Evolutionary conservation across 2,888 invertebrate genomes (phyloP).

Genomic region (Poecilobothrus nobilitatus): DNA sequence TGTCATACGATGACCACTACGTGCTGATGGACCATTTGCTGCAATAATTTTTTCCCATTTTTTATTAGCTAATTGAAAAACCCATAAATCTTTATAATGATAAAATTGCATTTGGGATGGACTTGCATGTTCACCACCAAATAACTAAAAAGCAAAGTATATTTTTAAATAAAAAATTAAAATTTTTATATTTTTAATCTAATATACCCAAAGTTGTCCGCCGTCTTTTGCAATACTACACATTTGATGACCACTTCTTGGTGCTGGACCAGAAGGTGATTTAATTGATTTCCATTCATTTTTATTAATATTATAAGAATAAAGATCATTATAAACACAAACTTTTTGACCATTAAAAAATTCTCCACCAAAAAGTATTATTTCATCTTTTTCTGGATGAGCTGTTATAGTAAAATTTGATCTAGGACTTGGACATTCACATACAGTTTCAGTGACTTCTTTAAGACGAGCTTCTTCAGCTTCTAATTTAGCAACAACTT

Average conservation of each 20-base stretch:
- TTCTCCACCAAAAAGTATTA: slow-evolving; percentile 87
- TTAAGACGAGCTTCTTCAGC: slow-evolving; percentile 62
- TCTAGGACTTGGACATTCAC: slow-evolving; percentile 61
- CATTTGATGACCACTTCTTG: slow-evolving; percentile 83
- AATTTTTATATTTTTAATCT: background rate
- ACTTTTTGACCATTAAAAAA: slow-evolving; percentile 82
- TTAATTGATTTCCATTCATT: slow-evolving; percentile 73
- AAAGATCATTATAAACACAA: slow-evolving; percentile 76
- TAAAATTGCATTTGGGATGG: slow-evolving; percentile 85
- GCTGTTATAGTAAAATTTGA: slow-evolving; percentile 71
- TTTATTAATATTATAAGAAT: slow-evolving; percentile 69
- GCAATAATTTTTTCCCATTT: slow-evolving; percentile 78
- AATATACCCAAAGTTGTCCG: slow-evolving; percentile 57
- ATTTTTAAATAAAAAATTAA: background rate
- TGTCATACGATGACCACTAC: slow-evolving; percentile 86
- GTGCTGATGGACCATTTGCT: slow-evolving; percentile 68
- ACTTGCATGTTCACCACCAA: slow-evolving; percentile 90
- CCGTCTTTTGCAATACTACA: slow-evolving; percentile 57
- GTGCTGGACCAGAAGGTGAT: slow-evolving; percentile 78
- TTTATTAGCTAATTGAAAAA: slow-evolving; percentile 63
- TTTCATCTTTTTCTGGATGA: slow-evolving; percentile 79
- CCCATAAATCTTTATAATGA: slow-evolving; percentile 88
- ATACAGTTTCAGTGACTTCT: slow-evolving; percentile 57
- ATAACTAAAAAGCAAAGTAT: slow-evolving; percentile 41
- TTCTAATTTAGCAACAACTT: slow-evolving; percentile 69